These are phyloP conservation scores for Lepidurus apus DNA, from an alignment of 1,140 invertebrate species.

Conservation along the genomic window DNA sequence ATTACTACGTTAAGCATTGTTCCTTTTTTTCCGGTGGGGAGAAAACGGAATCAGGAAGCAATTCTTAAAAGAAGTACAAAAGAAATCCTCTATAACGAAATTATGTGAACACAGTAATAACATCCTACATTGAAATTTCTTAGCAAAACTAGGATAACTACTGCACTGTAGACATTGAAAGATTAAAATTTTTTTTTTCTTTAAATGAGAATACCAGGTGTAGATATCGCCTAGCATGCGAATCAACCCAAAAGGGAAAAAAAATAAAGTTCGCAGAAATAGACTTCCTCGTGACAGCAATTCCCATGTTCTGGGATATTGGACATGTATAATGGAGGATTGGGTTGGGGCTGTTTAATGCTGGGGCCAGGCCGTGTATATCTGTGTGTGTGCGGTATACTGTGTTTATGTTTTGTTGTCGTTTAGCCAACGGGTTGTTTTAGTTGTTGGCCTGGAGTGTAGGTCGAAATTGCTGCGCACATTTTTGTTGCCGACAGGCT, in stretches of 20 bases:
- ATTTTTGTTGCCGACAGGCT: not conserved
- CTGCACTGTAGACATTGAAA: too few relatives aligned
- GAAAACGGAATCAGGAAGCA: not conserved
- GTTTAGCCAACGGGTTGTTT: not conserved
- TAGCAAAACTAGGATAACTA: not conserved
- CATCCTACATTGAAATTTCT: not conserved
- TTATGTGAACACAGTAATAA: too few relatives aligned
- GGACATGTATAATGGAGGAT: too few relatives aligned
- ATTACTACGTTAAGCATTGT: not conserved
- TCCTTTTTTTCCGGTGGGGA: not conserved
- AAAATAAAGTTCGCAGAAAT: too few relatives aligned
- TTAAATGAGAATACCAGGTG: too few relatives aligned
- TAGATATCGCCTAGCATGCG: too few relatives aligned
- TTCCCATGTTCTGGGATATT: too few relatives aligned
- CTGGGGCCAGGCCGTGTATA: too few relatives aligned
- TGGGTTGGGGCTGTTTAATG: too few relatives aligned
- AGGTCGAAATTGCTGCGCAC: not conserved
- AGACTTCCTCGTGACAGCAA: too few relatives aligned
- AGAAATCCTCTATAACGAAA: not conserved
- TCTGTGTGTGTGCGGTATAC: not conserved
- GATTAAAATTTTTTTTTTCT: too few relatives aligned
- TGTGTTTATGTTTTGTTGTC: not conserved
- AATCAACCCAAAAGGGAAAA: too few relatives aligned
- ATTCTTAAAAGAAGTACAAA: not conserved
- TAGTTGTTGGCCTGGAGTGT: not conserved